A percentile compares a stretch with the other conserved stretches of the same genome.
Conservation (phyloP, 1,140 invertebrate species). For the Dendroctonus ponderosae region DNA sequence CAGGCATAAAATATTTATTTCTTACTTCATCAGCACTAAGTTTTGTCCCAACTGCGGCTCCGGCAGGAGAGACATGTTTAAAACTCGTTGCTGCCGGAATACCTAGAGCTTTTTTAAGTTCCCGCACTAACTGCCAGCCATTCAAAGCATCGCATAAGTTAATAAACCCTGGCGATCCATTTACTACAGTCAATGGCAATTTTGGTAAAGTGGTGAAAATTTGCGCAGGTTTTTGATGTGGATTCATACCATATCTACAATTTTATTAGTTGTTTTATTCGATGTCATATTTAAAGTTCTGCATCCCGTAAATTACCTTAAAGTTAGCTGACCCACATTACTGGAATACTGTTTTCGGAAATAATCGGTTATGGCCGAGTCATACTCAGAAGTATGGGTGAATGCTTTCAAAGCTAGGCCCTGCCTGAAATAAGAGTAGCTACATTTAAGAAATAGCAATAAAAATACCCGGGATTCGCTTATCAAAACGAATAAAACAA, state of each 20-base stretch:
- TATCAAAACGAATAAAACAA: neutral
- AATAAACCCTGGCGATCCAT: slow-evolving; percentile 95
- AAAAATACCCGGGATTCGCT: neutral
- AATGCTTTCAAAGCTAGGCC: slow-evolving; percentile 89
- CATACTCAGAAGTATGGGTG: slow-evolving; percentile 93
- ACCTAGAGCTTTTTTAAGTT: slow-evolving; percentile 74
- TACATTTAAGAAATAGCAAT: neutral
- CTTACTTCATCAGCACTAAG: slow-evolving; percentile 51
- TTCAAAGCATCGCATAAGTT: slow-evolving; percentile 97
- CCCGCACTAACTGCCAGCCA: slow-evolving; percentile 93
- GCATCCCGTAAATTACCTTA: slow-evolving; percentile 50
- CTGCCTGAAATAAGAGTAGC: slow-evolving; percentile 65
- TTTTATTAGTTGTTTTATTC: too few species aligned
- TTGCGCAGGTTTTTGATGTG: slow-evolving; percentile 96
- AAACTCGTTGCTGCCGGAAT: slow-evolving; percentile 95
- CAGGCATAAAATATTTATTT: neutral
- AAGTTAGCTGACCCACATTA: slow-evolving; percentile 74
- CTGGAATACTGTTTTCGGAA: slow-evolving; percentile 87
- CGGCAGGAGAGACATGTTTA: slow-evolving; percentile 96
- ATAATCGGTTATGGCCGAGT: slow-evolving; percentile 92
- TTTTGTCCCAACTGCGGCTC: slow-evolving; percentile 86
- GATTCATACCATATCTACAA: slow-evolving; percentile 92
- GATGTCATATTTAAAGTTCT: too few species aligned
- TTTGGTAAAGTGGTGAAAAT: slow-evolving; percentile 78
- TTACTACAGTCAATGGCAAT: slow-evolving; percentile 86